phyloP scores from a whole-genome alignment of 92 coral and sea anemone genomes.

The Zoanthus sansibaricus region DNA sequence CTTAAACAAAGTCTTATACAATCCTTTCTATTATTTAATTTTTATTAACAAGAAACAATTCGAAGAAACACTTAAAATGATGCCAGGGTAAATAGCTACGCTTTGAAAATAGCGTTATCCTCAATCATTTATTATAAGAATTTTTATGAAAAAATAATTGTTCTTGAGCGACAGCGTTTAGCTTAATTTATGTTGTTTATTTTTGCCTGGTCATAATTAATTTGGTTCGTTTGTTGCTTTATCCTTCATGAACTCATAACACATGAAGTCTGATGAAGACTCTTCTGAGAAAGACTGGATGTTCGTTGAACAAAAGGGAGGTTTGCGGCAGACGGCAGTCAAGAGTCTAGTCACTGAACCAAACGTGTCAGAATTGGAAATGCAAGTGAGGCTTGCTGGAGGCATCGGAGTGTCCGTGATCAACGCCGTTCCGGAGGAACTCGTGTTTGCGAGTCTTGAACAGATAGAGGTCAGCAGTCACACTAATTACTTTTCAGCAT shows the following conservation, averaged over 20 bases:
- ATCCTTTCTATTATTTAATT: no score
- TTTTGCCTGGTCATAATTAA: neutral
- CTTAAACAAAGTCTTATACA: no score
- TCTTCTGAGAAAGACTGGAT: constrained; percentile 87
- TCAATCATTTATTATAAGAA: no score
- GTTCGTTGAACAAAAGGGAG: constrained; percentile 91
- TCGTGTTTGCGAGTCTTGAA: constrained; percentile 85
- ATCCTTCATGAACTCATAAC: neutral
- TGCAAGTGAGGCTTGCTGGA: constrained; percentile 94
- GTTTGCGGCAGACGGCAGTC: constrained; percentile 81
- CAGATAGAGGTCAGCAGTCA: constrained; percentile 85
- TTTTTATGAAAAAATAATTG: no score
- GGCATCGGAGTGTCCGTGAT: constrained; percentile 97
- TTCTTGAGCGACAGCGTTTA: neutral
- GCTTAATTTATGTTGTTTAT: neutral
- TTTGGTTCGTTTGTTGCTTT: neutral
- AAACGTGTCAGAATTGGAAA: constrained; percentile 72
- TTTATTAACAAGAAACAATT: no score
- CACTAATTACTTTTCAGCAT: neutral
- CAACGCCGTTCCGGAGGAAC: constrained; percentile 92
- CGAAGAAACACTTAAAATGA: no score
- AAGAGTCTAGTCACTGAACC: constrained; percentile 62
- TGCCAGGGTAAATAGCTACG: no score
- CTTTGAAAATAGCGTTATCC: no score
- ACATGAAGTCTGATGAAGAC: constrained; percentile 73